phyloP scores from a whole-genome alignment of 2,113 vertebrate species.

The Chascanopsetta lugubris region DNA sequence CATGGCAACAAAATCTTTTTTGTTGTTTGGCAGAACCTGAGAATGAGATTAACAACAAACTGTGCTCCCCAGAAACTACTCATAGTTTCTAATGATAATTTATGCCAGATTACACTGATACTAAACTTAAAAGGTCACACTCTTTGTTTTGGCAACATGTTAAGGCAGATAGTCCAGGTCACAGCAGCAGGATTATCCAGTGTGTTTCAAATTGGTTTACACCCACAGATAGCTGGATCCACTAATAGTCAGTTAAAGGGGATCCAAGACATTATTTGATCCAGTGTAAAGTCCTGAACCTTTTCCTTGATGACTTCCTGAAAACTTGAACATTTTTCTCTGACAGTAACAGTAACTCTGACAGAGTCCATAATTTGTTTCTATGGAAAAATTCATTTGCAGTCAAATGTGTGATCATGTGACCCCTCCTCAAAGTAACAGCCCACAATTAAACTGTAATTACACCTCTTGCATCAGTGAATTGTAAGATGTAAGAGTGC shows the following conservation, averaged over 20 bases:
- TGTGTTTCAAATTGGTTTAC: neutral
- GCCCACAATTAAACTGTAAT: neutral
- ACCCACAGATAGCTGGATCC: slow-evolving; percentile 5
- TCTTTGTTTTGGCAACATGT: slow-evolving; percentile 1
- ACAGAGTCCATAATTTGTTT: neutral
- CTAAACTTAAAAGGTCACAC: slow-evolving; percentile 14
- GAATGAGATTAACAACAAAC: slow-evolving; percentile 22
- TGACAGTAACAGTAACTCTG: neutral
- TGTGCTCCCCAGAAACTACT: slow-evolving; percentile 13
- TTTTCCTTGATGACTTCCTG: too few relatives aligned
- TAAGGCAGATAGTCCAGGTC: slow-evolving; percentile 25
- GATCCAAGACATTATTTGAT: neutral
- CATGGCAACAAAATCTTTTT: slow-evolving; percentile 24
- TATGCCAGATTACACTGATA: slow-evolving; percentile 21
- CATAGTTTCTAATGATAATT: slow-evolving; percentile 16
- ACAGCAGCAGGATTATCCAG: neutral
- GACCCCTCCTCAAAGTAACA: too few relatives aligned
- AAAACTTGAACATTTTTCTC: too few relatives aligned
- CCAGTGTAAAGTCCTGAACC: neutral
- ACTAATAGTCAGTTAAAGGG: neutral
- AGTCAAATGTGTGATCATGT: slow-evolving; percentile 10
- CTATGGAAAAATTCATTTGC: slow-evolving; percentile 1
- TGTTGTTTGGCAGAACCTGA: slow-evolving; percentile 12
- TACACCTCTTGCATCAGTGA: neutral
- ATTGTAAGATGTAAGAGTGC: neutral